These are phyloP conservation scores for Amiota minor DNA, from an alignment of 2,888 invertebrate species.

Conservation along the genomic window DNA sequence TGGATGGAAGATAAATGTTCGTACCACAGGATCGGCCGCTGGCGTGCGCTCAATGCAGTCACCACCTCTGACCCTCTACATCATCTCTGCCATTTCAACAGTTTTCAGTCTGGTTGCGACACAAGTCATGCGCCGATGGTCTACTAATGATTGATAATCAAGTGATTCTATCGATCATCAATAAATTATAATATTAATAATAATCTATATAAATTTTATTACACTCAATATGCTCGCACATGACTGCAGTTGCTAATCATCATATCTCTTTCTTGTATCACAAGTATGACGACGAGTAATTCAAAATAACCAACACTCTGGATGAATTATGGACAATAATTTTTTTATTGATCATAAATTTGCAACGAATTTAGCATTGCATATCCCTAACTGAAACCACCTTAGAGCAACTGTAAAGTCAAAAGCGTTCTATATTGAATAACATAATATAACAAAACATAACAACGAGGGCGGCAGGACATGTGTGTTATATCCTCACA, in stretches of 20 bases:
- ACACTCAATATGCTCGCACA: not conserved
- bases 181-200: slow-evolving; percentile 17
- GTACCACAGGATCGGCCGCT: slow-evolving; percentile 73
- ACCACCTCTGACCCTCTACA: slow-evolving; percentile 39
- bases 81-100: slow-evolving; percentile 57
- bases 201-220: not conserved
- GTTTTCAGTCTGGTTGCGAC: slow-evolving; percentile 68
- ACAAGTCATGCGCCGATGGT: slow-evolving; percentile 39
- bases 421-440: not conserved
- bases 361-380: not conserved
- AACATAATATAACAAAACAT: not conserved
- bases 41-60: slow-evolving; percentile 34
- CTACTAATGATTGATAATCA: slow-evolving; percentile 4
- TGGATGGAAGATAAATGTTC: slow-evolving; percentile 94
- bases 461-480: not conserved
- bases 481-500: slow-evolving; percentile 23
- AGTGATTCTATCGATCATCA: slow-evolving; percentile 44
- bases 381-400: slow-evolving; percentile 21
- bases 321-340: not conserved
- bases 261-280: not conserved
- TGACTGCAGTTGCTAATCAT: slow-evolving; percentile 8
- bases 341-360: not conserved
- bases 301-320: not conserved
- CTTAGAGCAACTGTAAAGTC: not conserved
- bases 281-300: no score